Percentiles rank a stretch among this genome's conserved stretches.
phyloP scores from a whole-genome alignment of 2,113 vertebrate genomes.

The Isurus oxyrinchus region DNA sequence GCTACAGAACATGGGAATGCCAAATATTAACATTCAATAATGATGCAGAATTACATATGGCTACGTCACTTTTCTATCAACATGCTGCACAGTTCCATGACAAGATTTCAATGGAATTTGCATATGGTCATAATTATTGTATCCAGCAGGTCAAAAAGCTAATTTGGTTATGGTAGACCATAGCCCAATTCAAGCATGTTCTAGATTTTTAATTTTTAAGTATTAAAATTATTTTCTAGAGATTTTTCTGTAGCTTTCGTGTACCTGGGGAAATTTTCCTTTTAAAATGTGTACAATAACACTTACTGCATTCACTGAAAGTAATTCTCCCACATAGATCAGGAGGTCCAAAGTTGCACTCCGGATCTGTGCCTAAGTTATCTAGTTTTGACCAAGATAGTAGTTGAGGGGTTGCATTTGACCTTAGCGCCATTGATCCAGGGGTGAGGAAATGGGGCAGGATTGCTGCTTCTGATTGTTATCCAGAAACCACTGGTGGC shows the following conservation, averaged over 20 bases:
- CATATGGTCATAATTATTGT: background rate
- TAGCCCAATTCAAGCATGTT: background rate
- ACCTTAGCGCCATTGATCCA: background rate
- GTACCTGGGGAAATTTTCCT: too few species aligned
- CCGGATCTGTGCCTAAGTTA: background rate
- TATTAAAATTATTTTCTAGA: background rate
- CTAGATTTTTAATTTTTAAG: background rate
- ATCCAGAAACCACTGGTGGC: background rate
- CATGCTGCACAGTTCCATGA: background rate
- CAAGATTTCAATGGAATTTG: background rate
- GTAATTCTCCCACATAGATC: background rate
- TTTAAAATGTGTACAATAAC: too few species aligned
- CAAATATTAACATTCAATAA: background rate
- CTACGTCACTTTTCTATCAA: background rate
- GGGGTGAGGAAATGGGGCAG: background rate
- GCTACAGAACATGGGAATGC: background rate
- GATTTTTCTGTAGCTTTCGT: background rate
- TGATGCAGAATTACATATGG: conserved; percentile 8
- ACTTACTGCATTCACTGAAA: background rate
- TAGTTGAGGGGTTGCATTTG: background rate
- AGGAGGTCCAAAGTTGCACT: background rate
- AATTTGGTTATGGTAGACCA: background rate
- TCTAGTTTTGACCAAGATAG: background rate
- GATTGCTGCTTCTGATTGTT: background rate
- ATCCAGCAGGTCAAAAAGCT: background rate